Evolutionary conservation across 1,140 invertebrate genomes (phyloP), one percentile per base, ranked within the genome.

Genomic region (Mya arenaria): DNA sequence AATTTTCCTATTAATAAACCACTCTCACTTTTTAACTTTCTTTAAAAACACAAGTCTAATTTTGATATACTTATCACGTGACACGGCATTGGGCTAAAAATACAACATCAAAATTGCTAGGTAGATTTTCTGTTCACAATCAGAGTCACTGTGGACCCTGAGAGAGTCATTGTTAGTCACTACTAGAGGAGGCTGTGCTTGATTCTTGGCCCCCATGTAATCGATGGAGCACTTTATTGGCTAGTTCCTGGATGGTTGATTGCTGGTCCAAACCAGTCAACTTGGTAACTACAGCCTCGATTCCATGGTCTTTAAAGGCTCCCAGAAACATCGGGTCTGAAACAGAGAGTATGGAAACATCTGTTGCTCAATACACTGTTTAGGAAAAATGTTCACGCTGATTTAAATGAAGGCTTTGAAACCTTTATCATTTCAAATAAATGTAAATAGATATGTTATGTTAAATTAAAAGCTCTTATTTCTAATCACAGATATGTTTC

Each of bases 241-340:
- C 74, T 13, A 87, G 75, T 79, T 87, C 86, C 58, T 84, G 73
- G 10, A 87, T 83, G 0, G 78, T 84, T 10, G 66, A 17, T 17
- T 58, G 60, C 17, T 68, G 62, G 36, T 65, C 56, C 4, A 71
- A 55, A 13, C 23, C 17, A 0, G 75, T 80, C 13, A 75, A 30
- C 30, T 82, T 72, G 19, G 55, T 69, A 8, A 84, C 62, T 13
- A 86, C 78, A n/a, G 73, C 69, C 41, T 85, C 82, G 25, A 87
- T 87, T 28, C 78, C 82, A 52, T 87, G 86, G 2, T 85, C 82
- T 37, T 60, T 78, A 68, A 87, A 87, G 19, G 86, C 84, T 62
- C 82, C 79, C 10, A 85, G 78, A 63, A 87, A 87, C 55, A 84
- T 60, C 5, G 63, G 28, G 78, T 87, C 85, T 86, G 75, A 84